Evolutionary conservation across 2,113 vertebrate species (phyloP), one percentile per base, ranked within the genome.

Genomic region (Nesoenas mayeri): DNA sequence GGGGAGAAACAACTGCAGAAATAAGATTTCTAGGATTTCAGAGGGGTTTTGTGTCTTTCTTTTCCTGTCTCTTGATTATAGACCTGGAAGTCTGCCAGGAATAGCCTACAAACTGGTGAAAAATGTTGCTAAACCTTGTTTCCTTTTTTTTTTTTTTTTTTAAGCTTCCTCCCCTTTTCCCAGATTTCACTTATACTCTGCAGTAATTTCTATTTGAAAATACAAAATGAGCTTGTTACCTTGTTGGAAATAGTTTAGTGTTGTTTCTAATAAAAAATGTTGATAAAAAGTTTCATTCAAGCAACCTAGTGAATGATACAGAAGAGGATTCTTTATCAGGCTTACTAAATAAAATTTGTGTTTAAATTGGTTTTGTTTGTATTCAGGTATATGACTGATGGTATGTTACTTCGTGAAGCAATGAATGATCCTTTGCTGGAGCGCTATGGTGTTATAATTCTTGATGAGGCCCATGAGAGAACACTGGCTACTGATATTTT

Each of bases 371-470:
- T 75, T 79, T 64, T 67, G 7, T 65, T 75, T 81, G 22, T 83
- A 19, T 93, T 47, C 62, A 99, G 99, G 93, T 99, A 99, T 87
- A 99, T 99, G 99, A 99, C 99, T 87, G 99, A 99, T 86, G 99
- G 99, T 83, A 99, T 99, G 99, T 94, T 99, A 93, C 99, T 99
- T 86, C 98, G 99, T 62, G 99, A 99, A 96, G 99, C 99, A 28
- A 99, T 99, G 99, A 99, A 99, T 11, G 99, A 99, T 95, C 99
- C 99, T n/a, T 98, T 99, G 74, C 97, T 99, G 80, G 99, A 99
- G 85, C 98, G 99, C 67, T 99, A 99, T 0, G 99, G 99, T 61
- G 99, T 99, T 79, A 99, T 99, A 96, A 99, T 99, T 95, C 98
- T 99, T 98, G 99, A 99, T 62, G 99, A 99, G 96, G 99, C 99